Percentiles rank a stretch among this genome's conserved stretches.
Conservation (phyloP, 2,113 vertebrate species). For the Puma concolor region DNA sequence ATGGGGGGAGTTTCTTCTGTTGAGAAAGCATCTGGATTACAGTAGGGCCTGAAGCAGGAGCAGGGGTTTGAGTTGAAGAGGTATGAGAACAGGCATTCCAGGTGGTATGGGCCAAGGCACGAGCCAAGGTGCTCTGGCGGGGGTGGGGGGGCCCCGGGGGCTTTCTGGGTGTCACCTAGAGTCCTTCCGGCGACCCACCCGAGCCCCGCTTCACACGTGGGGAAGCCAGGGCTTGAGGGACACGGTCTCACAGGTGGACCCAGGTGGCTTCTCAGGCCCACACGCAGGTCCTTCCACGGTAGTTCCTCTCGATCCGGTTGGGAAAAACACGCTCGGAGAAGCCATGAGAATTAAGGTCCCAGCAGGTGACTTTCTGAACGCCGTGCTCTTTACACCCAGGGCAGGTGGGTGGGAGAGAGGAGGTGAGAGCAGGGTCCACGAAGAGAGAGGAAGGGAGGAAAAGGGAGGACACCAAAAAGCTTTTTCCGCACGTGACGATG, state of each 20-base stretch:
- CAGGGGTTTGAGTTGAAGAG: constrained; percentile 49
- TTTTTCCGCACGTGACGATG: background rate
- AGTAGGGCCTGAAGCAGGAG: background rate
- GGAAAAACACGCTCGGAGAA: background rate
- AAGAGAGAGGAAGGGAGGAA: background rate
- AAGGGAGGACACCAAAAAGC: background rate
- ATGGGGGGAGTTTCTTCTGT: background rate
- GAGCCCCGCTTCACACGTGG: rapidly evolving
- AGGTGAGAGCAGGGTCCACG: background rate
- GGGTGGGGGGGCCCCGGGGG: background rate
- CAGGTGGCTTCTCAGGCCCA: background rate
- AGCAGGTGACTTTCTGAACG: background rate
- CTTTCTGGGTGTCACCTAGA: rapidly evolving
- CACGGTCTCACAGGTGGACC: rapidly evolving
- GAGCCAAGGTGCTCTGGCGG: background rate
- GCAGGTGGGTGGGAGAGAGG: background rate
- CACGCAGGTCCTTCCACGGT: rapidly evolving
- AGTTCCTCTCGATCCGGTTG: background rate
- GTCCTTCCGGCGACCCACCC: background rate
- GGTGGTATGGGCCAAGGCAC: background rate
- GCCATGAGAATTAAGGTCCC: background rate
- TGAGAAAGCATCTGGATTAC: background rate
- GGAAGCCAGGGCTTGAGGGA: background rate
- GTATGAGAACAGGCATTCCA: background rate
- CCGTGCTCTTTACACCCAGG: background rate